These are phyloP conservation scores for Haliclona indistincta DNA, from an alignment of 37 sponge, comb jelly and placozoan genomes.

Conservation along the genomic window DNA sequence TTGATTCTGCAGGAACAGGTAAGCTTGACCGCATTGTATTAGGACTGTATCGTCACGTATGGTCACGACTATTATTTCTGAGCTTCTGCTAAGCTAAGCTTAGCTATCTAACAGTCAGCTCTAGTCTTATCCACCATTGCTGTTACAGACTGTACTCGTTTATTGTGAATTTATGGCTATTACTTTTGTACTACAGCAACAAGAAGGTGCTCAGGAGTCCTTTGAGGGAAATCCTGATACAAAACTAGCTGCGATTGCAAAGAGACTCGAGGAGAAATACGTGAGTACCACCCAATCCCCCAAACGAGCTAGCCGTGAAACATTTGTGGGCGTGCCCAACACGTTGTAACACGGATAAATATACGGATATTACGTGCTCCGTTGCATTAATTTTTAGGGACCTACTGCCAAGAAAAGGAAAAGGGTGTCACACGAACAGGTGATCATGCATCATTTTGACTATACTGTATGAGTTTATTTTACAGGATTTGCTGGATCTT, in stretches of 20 bases:
- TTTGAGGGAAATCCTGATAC: conserved; percentile 21
- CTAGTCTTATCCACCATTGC: not conserved
- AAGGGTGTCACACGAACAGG: conserved; percentile 45
- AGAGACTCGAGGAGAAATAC: conserved; percentile 87
- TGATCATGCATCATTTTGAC: not conserved
- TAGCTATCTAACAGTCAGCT: not conserved
- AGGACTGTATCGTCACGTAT: too few species aligned
- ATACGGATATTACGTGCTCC: not conserved
- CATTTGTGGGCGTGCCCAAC: not conserved
- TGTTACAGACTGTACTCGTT: not conserved
- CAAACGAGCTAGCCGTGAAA: too few species aligned
- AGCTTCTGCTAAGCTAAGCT: too few species aligned
- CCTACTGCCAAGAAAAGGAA: conserved; percentile 52
- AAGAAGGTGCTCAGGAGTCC: not conserved
- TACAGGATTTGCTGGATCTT: not conserved
- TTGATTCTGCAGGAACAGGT: too few species aligned
- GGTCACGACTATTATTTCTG: too few species aligned
- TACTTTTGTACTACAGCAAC: not conserved
- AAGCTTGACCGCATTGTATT: too few species aligned
- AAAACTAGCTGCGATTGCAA: conserved; percentile 60
- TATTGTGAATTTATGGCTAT: not conserved
- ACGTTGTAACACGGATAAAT: not conserved
- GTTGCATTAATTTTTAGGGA: conserved; percentile 22
- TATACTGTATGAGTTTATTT: not conserved
- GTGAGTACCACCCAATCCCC: conserved; percentile 25